Percentiles rank a stretch among this genome's conserved stretches.
These are phyloP conservation scores for Coturnix japonica DNA, from an alignment of 2,113 vertebrate genomes.

Conservation along the genomic window DNA sequence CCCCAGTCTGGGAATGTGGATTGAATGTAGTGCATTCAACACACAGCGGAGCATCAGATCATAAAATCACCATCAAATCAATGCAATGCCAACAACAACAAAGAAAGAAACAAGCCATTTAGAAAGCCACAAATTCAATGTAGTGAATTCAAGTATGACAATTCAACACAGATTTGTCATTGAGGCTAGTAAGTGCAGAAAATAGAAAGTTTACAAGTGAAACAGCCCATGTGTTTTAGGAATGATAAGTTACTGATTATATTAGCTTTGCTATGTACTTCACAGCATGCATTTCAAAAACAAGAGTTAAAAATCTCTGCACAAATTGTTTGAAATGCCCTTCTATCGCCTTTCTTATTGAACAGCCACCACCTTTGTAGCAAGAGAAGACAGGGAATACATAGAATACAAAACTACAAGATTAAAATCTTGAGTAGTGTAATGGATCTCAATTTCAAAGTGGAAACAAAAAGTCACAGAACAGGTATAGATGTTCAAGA, in stretches of 20 bases:
- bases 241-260: neutral
- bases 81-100: neutral
- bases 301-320: neutral
- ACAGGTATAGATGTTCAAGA: neutral
- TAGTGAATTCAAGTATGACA: neutral
- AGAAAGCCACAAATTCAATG: neutral
- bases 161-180: neutral
- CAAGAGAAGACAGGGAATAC: neutral
- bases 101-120: neutral
- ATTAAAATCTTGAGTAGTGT: neutral
- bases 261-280: neutral
- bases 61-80: neutral
- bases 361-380: neutral
- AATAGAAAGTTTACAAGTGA: neutral
- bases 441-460: neutral
- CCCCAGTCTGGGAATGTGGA: neutral
- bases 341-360: neutral
- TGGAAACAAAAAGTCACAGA: neutral
- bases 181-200: neutral
- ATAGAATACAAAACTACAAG: neutral
- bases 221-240: neutral
- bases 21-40: neutral
- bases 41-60: neutral
- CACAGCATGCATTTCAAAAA: neutral
- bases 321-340: neutral